Evolutionary conservation across 2,888 invertebrate species (phyloP).

Genomic region (Dolomedes plantarius): DNA sequence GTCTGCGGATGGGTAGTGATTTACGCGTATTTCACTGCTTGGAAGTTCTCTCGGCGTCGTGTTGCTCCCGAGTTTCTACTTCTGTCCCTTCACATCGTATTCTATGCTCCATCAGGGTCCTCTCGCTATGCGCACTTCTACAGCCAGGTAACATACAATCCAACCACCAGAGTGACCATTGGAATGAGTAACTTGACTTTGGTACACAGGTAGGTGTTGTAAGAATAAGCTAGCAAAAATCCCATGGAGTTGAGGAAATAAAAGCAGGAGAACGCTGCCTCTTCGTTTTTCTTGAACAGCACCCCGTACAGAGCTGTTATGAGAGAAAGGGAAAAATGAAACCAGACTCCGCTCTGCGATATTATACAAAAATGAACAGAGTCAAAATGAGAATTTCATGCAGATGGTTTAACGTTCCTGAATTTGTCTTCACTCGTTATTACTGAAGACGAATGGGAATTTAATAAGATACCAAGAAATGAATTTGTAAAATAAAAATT

Average conservation of each 20-base stretch:
- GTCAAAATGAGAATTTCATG: no score
- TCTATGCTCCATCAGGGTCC: not conserved
- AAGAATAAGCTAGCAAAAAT: slow-evolving; percentile 4
- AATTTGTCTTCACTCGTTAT: no score
- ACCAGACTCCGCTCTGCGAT: no score
- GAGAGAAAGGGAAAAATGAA: not conserved
- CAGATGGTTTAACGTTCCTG: no score
- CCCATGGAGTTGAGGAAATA: slow-evolving; percentile 30
- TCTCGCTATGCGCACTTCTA: slow-evolving; percentile 13
- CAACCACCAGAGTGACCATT: slow-evolving; percentile 12
- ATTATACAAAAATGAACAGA: no score
- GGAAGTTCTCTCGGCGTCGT: no score
- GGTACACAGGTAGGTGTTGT: slow-evolving; percentile 35
- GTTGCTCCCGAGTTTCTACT: not conserved
- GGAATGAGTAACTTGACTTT: slow-evolving; percentile 25
- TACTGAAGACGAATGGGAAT: no score
- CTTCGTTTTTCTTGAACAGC: slow-evolving; percentile 32
- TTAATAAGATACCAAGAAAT: no score
- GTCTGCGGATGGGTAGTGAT: no score
- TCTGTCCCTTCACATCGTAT: not conserved
- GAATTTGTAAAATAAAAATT: no score
- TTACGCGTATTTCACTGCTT: no score
- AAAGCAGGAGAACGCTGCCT: slow-evolving; percentile 25
- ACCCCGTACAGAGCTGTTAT: slow-evolving; percentile 34
- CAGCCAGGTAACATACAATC: slow-evolving; percentile 20